Evolutionary conservation across 2,888 invertebrate species (phyloP).

Genomic region (Hypercompe scribonia): DNA sequence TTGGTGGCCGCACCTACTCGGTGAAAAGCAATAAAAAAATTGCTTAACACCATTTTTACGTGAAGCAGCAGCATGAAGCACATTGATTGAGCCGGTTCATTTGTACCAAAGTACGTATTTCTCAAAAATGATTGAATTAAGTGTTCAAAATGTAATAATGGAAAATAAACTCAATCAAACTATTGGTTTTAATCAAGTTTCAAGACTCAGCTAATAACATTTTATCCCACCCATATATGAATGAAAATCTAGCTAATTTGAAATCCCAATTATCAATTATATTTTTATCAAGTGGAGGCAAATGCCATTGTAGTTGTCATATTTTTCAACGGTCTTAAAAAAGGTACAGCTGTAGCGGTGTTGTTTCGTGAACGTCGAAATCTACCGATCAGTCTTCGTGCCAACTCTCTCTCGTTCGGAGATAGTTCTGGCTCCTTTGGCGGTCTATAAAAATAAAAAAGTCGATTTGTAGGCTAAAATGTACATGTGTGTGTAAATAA

Average conservation of each 20-base stretch:
- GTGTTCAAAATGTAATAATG: too few relatives aligned
- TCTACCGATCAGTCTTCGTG: constrained; percentile 73
- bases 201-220: not conserved
- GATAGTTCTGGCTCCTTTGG: constrained; percentile 69
- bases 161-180: not conserved
- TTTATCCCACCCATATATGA: constrained; percentile 1
- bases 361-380: constrained; percentile 72
- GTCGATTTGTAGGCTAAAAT: not conserved
- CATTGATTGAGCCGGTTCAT: too few relatives aligned
- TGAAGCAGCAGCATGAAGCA: too few relatives aligned
- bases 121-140: too few relatives aligned
- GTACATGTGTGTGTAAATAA: not conserved
- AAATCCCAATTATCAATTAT: constrained; percentile 15
- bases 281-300: constrained; percentile 32
- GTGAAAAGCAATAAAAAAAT: too few relatives aligned
- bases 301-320: constrained; percentile 49
- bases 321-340: constrained; percentile 63
- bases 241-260: constrained; percentile 29
- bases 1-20: too few relatives aligned
- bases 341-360: constrained; percentile 58
- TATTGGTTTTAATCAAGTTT: not conserved
- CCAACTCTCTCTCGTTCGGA: constrained; percentile 71
- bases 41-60: too few relatives aligned
- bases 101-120: too few relatives aligned
- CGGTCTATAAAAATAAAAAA: constrained; percentile 57